Evolutionary conservation across 2,113 vertebrate genomes (phyloP).

Genomic region (Corapipo altera): DNA sequence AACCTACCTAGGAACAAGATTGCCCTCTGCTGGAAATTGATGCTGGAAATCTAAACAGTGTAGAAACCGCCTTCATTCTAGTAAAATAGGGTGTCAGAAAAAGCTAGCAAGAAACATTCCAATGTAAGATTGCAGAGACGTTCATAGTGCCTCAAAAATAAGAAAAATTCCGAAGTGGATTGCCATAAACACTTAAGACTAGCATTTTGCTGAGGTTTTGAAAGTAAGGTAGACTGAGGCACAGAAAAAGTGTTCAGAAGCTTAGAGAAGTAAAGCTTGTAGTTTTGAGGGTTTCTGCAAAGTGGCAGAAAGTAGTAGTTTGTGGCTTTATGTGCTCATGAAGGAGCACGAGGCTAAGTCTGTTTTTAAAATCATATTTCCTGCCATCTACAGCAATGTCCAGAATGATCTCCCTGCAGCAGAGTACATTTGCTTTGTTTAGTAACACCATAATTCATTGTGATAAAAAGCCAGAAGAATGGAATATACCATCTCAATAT

Average conservation of each 20-base stretch:
- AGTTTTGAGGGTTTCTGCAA: neutral
- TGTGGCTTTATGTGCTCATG: neutral
- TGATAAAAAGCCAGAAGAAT: neutral
- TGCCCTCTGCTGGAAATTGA: slow-evolving; percentile 61
- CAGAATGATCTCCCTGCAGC: neutral
- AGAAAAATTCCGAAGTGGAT: neutral
- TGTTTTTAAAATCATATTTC: neutral
- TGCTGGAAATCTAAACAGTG: neutral
- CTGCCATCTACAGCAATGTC: neutral
- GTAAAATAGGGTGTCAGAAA: neutral
- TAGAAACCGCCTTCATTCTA: neutral
- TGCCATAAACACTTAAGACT: neutral
- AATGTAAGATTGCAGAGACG: rapidly evolving
- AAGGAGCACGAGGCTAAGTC: neutral
- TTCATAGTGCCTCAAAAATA: neutral
- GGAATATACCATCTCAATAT: neutral
- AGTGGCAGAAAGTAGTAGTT: no score
- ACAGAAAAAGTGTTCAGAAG: neutral
- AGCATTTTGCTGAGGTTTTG: neutral
- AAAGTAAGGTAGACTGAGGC: neutral
- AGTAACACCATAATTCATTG: neutral
- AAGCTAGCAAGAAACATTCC: neutral
- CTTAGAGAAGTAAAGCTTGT: neutral
- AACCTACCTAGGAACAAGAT: slow-evolving; percentile 7
- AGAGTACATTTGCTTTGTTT: neutral